Conservation (phyloP, 1,140 invertebrate genomes). For the Orchestia grillus region DNA sequence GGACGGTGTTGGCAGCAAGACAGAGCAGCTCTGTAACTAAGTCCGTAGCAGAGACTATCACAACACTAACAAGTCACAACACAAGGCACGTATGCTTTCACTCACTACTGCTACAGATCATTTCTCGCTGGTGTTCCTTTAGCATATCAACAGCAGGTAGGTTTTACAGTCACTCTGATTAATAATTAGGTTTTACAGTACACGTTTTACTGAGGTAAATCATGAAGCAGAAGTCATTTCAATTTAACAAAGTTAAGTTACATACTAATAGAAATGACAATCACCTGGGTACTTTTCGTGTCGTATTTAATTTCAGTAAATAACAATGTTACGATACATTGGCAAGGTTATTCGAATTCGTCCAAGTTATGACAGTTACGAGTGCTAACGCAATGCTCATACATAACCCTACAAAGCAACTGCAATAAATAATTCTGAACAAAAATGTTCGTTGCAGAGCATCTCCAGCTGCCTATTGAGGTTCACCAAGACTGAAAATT, state of each 20-base stretch:
- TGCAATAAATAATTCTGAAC: not conserved
- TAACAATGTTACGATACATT: not conserved
- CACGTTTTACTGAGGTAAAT: not conserved
- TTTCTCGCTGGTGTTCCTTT: not conserved
- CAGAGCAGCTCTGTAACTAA: not conserved
- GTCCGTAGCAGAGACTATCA: not conserved
- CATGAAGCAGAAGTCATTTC: not conserved
- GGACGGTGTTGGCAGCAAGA: not conserved
- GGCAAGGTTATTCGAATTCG: not conserved
- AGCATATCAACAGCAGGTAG: not conserved
- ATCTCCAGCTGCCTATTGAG: not conserved
- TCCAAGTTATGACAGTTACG: no score
- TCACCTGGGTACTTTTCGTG: not conserved
- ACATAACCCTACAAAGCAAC: not conserved
- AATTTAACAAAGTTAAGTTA: not conserved
- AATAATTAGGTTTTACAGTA: not conserved
- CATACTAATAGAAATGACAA: not conserved
- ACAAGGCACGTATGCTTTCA: not conserved
- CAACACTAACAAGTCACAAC: not conserved
- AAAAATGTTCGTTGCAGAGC: not conserved
- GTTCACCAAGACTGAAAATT: not conserved
- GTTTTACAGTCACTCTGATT: not conserved
- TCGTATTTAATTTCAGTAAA: not conserved
- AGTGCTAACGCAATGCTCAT: not conserved
- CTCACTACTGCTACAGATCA: not conserved